Conservation (phyloP, 2,113 vertebrate genomes). For the Pavo muticus region DNA sequence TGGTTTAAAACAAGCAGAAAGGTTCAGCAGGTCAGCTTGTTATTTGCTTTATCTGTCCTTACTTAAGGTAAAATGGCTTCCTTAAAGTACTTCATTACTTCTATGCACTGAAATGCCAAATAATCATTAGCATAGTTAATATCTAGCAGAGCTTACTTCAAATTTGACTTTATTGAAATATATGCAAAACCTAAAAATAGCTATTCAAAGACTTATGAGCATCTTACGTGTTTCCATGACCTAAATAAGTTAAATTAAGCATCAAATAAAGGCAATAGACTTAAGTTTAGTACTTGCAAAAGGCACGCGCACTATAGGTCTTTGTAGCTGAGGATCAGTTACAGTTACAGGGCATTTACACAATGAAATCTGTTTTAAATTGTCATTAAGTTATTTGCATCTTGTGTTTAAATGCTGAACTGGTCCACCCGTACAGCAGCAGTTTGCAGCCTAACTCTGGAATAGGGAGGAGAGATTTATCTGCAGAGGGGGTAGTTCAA, state of each 20-base stretch:
- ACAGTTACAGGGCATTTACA: not conserved
- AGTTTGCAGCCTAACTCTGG: not conserved
- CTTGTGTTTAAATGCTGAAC: not conserved
- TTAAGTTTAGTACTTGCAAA: not conserved
- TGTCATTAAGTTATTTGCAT: accelerated
- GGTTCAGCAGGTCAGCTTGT: not conserved
- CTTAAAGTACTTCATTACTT: not conserved
- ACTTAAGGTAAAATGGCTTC: not conserved
- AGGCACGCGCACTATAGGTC: accelerated
- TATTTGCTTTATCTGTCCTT: not conserved
- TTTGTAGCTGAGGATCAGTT: not conserved
- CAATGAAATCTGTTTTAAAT: not conserved
- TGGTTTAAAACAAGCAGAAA: not conserved
- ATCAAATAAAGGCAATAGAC: not conserved
- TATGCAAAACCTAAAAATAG: not conserved
- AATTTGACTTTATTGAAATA: not conserved
- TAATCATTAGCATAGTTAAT: not conserved
- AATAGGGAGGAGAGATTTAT: not conserved
- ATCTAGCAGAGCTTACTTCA: not conserved
- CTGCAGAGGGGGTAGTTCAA: not conserved
- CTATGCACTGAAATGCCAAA: not conserved
- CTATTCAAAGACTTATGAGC: not conserved
- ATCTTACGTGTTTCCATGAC: not conserved
- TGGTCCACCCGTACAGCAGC: not conserved
- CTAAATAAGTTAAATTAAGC: not conserved